Conservation (phyloP, 2,888 invertebrate species). For the Coelogynopora nodosa region DNA sequence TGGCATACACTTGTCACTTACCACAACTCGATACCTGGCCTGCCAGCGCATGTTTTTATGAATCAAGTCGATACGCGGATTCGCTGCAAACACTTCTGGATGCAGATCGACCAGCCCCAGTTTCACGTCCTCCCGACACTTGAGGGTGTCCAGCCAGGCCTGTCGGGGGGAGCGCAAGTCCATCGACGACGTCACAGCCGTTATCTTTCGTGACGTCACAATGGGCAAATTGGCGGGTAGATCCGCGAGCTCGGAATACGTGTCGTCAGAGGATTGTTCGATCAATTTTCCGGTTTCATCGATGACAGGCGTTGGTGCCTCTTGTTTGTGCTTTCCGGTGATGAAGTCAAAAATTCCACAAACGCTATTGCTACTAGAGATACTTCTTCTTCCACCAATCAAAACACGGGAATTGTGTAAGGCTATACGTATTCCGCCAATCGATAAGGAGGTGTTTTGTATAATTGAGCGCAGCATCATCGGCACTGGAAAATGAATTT, state of each 20-base stretch:
- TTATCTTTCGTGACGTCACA: not conserved
- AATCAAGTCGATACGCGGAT: constrained; percentile 71
- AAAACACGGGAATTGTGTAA: too few species aligned
- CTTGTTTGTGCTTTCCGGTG: not conserved
- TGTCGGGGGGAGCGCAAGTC: not conserved
- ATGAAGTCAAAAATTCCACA: not conserved
- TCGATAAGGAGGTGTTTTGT: too few species aligned
- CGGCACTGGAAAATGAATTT: too few species aligned
- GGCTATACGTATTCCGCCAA: too few species aligned
- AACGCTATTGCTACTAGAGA: too few species aligned
- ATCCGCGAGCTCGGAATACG: not conserved
- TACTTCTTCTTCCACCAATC: too few species aligned
- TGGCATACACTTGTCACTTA: too few species aligned
- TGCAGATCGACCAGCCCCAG: constrained; percentile 67
- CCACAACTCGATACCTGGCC: constrained; percentile 73
- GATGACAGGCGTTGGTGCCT: not conserved
- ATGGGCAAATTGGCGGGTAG: not conserved
- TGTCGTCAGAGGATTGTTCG: not conserved
- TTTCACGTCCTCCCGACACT: constrained; percentile 55
- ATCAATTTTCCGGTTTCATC: not conserved
- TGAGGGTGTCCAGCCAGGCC: constrained; percentile 59
- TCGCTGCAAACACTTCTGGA: constrained; percentile 39
- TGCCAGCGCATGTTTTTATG: constrained; percentile 84
- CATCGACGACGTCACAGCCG: not conserved
- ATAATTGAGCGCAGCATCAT: too few species aligned